phyloP scores from a whole-genome alignment of 2,113 vertebrate species.

The Condylura cristata region DNA sequence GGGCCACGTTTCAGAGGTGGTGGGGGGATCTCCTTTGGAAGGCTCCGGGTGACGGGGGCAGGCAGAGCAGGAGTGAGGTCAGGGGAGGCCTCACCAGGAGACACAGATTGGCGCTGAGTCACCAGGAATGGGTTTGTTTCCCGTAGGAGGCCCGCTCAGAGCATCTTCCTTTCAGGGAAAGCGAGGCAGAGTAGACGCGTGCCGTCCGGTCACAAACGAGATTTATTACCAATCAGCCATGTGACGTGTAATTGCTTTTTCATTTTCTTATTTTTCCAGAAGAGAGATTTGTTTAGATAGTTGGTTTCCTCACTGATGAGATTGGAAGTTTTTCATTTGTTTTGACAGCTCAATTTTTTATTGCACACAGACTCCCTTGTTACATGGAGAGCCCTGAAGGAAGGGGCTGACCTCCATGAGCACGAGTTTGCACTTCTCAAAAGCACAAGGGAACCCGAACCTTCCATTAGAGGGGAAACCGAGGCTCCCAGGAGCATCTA shows the following conservation, averaged over 20 bases:
- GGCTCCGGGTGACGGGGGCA: too few species aligned
- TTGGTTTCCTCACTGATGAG: constrained; percentile 48
- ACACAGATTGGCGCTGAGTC: neutral
- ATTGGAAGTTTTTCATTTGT: constrained; percentile 55
- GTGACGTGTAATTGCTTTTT: constrained; percentile 59
- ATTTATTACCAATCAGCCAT: constrained; percentile 62
- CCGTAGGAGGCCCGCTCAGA: neutral
- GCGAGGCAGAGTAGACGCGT: neutral
- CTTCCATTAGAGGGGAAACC: neutral
- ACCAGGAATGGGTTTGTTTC: neutral
- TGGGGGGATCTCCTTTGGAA: fast-evolving
- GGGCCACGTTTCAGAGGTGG: neutral
- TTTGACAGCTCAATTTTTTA: constrained; percentile 57
- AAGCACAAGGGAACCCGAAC: neutral
- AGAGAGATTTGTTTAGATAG: constrained; percentile 61
- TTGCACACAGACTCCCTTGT: neutral
- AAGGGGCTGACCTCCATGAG: neutral
- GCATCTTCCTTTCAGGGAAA: neutral
- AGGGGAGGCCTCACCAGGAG: too few species aligned
- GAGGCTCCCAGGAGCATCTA: fast-evolving
- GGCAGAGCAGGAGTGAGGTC: neutral
- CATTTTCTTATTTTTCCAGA: constrained; percentile 72
- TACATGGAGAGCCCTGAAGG: neutral
- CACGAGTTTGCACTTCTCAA: neutral
- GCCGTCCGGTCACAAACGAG: neutral